Base-by-base conservation (phyloP, 2,888 invertebrate genomes). In the Drosophila mettleri region DNA sequence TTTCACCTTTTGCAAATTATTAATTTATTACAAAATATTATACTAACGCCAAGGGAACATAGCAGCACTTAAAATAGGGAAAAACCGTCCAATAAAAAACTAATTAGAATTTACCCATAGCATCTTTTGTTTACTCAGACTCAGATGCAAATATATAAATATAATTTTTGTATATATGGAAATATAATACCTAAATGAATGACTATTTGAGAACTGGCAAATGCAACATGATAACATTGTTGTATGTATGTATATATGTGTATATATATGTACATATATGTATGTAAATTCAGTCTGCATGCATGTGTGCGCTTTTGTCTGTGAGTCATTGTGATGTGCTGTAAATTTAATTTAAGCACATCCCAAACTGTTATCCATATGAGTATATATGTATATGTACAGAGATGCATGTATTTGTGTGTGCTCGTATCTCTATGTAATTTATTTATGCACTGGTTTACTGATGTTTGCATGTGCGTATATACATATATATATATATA, bases 341-440 rank as follows among this genome's bases (percentile, higher is more conserved):
- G 79, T 78, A 55, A 63, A 74, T 66, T 70, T 67, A 33, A 72
- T 53, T 75, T 46, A 71, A 58, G 6, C 27, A 3, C 45, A 16
- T 16, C 27, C 9, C 24, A 43, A 27, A n/a, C 24, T 27, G 24
- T 10, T 45, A 2, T 16, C 10, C 5, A 9, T 9, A 2, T 2
- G n/a, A 16, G 5, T 16, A 16, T 9, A 9, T 9, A 2, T 2
- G n/a, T 27, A 2, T 16, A 2, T 9, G n/a, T n/a, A n/a, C n/a
- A n/a, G n/a, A n/a, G n/a, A n/a, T n/a, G n/a, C n/a, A n/a, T 27
- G 10, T 29, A 12, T 45, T 10, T 12, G 45, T 45, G 18, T 45
- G 27, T 16, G 10, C 16, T 24, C 14, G 41, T 6, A 41, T 43
- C 24, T 43, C 14, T 43, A 24, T 43, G 43, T 43, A 43, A 43